phyloP scores from a whole-genome alignment of 1,140 invertebrate species.

The Mizuhopecten yessoensis region DNA sequence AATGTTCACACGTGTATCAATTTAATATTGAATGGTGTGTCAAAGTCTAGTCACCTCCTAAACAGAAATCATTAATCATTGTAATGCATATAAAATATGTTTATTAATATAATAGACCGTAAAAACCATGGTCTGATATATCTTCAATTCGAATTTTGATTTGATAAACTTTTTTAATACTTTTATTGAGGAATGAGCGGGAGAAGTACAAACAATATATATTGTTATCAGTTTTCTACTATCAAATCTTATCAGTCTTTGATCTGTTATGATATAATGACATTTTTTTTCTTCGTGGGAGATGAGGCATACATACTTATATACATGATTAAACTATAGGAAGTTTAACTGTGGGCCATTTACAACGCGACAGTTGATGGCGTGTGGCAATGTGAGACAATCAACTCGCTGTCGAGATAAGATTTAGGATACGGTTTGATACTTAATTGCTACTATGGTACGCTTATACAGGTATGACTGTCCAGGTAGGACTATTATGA shows the following conservation, averaged over 20 bases:
- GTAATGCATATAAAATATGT: no score
- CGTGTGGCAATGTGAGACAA: background rate
- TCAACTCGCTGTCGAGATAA: background rate
- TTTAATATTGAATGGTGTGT: background rate
- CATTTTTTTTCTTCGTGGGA: background rate
- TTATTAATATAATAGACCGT: no score
- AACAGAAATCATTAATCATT: background rate
- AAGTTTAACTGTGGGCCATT: background rate
- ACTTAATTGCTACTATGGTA: background rate
- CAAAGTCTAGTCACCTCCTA: background rate
- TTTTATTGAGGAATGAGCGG: no score
- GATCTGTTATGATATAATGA: background rate
- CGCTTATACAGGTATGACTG: no score
- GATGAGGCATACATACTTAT: background rate
- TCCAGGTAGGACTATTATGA: no score
- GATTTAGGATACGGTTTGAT: background rate
- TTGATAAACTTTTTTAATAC: no score
- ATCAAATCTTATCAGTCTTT: background rate
- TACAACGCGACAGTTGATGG: background rate
- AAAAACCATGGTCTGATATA: no score
- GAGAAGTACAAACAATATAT: no score
- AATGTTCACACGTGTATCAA: conserved; percentile 7
- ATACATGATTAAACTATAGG: background rate
- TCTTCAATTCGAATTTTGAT: no score
- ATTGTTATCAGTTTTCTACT: background rate